Percentiles rank a stretch among this genome's conserved stretches.
phyloP scores from a whole-genome alignment of 2,797 vertebrate genomes.

The Sebastes variabilis region DNA sequence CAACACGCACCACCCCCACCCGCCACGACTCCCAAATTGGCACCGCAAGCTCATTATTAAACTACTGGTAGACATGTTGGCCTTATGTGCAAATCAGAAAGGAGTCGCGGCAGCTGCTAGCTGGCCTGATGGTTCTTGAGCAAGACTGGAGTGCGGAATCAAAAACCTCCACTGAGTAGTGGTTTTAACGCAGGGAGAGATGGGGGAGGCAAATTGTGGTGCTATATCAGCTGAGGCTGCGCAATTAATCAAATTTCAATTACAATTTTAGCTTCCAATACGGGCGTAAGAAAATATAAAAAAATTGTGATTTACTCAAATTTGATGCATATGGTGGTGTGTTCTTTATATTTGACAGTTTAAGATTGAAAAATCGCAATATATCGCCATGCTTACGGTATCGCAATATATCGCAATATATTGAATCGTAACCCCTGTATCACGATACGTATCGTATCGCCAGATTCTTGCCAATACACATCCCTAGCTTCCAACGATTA shows the following conservation, averaged over 20 bases:
- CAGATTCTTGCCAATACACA: too few species aligned
- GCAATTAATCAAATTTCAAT: background rate
- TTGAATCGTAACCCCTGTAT: too few species aligned
- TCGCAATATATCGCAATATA: too few species aligned
- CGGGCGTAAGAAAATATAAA: too few species aligned
- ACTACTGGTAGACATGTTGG: slow-evolving; percentile 29
- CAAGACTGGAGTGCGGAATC: background rate
- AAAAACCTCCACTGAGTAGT: background rate
- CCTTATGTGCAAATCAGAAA: slow-evolving; percentile 30
- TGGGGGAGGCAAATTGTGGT: background rate
- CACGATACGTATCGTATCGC: too few species aligned
- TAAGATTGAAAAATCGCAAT: too few species aligned
- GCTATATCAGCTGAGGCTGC: background rate
- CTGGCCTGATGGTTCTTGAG: slow-evolving; percentile 14
- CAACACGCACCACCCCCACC: slow-evolving; percentile 26
- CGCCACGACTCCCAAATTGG: slow-evolving; percentile 40
- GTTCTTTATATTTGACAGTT: too few species aligned
- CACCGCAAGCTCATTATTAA: slow-evolving; percentile 60
- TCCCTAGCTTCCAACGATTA: too few species aligned
- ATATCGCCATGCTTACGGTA: too few species aligned
- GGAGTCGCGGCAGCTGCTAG: slow-evolving; percentile 18
- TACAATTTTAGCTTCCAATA: too few species aligned
- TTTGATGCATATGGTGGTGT: too few species aligned
- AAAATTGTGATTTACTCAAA: too few species aligned
- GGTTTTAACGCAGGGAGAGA: background rate